A percentile compares a stretch with the other conserved stretches of the same genome.
These are phyloP conservation scores for Meteorus cinctellus DNA, from an alignment of 2,888 invertebrate species.

Conservation along the genomic window DNA sequence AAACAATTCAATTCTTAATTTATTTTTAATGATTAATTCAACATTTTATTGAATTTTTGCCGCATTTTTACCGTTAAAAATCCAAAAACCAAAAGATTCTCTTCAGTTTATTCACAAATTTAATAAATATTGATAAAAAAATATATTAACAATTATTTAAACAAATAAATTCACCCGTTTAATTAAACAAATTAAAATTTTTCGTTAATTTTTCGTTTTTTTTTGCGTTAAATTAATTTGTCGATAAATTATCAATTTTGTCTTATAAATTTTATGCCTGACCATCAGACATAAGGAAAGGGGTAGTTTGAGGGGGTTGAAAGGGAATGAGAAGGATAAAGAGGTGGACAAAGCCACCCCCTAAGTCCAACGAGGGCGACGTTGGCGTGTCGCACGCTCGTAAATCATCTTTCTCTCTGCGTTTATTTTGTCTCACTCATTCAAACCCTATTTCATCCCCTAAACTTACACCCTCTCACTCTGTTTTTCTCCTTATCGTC, in stretches of 20 bases:
- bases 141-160: too few relatives aligned
- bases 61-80: too few relatives aligned
- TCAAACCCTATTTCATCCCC: background rate
- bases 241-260: background rate
- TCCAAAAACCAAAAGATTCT: too few relatives aligned
- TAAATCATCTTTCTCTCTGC: constrained; percentile 65
- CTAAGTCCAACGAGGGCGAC: constrained; percentile 33
- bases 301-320: background rate
- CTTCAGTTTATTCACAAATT: too few relatives aligned
- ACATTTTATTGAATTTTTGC: too few relatives aligned
- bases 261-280: background rate
- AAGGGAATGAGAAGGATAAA: background rate
- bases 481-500: constrained; percentile 53
- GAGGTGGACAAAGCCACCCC: background rate
- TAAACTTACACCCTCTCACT: too few relatives aligned
- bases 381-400: constrained; percentile 62
- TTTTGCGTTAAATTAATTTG: background rate
- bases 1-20: background rate
- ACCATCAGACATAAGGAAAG: background rate
- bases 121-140: too few relatives aligned
- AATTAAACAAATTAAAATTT: too few relatives aligned
- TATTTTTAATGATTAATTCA: background rate
- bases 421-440: background rate
- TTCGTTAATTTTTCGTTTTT: too few relatives aligned
- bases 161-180: too few relatives aligned